Percentiles rank a stretch among this genome's conserved stretches.
Conservation (phyloP, 2,797 vertebrate genomes). For the Sebastes elongatus region DNA sequence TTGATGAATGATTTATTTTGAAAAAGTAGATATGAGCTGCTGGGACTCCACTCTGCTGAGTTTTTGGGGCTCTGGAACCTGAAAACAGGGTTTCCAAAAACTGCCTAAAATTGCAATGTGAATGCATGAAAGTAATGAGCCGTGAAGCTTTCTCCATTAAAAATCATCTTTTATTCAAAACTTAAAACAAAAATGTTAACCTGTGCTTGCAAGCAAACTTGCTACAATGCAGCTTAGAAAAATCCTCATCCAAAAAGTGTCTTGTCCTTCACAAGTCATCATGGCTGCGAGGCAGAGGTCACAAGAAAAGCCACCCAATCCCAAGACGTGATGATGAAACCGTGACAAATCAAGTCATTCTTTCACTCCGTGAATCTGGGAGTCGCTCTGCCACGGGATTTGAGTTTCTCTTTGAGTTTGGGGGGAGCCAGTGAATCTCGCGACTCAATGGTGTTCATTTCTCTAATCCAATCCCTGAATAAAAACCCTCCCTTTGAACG, state of each 20-base stretch:
- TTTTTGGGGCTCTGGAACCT: slow-evolving; percentile 23
- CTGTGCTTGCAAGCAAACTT: slow-evolving; percentile 19
- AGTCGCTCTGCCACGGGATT: slow-evolving; percentile 66
- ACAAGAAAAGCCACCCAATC: slow-evolving; percentile 60
- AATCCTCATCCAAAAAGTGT: slow-evolving; percentile 4
- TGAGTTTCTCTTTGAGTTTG: slow-evolving; percentile 69
- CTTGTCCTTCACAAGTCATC: slow-evolving; percentile 56
- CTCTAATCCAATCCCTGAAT: slow-evolving; percentile 79
- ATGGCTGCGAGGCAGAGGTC: slow-evolving; percentile 55
- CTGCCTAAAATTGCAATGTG: slow-evolving; percentile 22
- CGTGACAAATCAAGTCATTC: slow-evolving; percentile 76
- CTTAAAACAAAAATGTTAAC: slow-evolving; percentile 2
- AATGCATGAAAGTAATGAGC: slow-evolving; percentile 42
- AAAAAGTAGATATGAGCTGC: slow-evolving; percentile 22
- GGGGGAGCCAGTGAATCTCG: slow-evolving; percentile 62
- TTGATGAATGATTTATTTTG: slow-evolving; percentile 59
- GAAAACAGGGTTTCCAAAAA: slow-evolving; percentile 23
- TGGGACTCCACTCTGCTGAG: slow-evolving; percentile 9
- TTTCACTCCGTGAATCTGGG: slow-evolving; percentile 51
- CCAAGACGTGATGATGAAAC: slow-evolving; percentile 73
- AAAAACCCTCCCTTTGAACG: slow-evolving; percentile 75
- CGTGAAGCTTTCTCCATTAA: slow-evolving; percentile 5
- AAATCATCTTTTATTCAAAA: slow-evolving; percentile 62
- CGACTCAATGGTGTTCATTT: slow-evolving; percentile 77
- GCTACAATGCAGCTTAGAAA: not conserved